phyloP scores from a whole-genome alignment of 2,888 invertebrate species.

The Coremacera marginata region DNA sequence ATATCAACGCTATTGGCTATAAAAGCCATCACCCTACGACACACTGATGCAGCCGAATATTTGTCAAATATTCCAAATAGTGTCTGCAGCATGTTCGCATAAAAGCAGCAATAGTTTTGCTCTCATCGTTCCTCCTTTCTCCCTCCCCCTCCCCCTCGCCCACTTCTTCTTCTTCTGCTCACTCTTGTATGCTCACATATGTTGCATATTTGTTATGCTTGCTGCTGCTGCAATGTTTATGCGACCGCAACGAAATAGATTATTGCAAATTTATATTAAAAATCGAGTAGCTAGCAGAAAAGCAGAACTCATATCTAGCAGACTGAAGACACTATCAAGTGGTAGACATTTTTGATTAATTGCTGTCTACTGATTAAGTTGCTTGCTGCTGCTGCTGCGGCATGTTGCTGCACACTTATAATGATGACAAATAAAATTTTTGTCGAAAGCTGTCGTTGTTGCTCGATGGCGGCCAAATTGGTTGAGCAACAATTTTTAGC shows the following conservation, averaged over 20 bases:
- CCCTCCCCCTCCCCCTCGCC: too few species aligned
- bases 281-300: background rate
- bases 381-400: conserved; percentile 8
- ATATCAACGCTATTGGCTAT: background rate
- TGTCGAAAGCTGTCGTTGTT: conserved; percentile 14
- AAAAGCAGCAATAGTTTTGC: background rate
- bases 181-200: conserved; percentile 49
- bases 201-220: conserved; percentile 53
- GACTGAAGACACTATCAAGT: background rate
- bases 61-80: conserved; percentile 54
- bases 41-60: conserved; percentile 14
- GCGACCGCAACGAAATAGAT: conserved; percentile 47
- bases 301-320: background rate
- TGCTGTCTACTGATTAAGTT: conserved; percentile 27
- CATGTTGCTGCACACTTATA: background rate
- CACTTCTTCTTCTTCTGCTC: background rate
- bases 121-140: background rate
- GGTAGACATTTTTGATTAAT: conserved; percentile 37
- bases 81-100: conserved; percentile 43
- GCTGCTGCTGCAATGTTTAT: conserved; percentile 37
- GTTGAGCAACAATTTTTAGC: conserved; percentile 39
- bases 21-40: too few species aligned
- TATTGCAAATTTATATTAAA: conserved; percentile 49
- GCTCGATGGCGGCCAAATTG: conserved; percentile 4
- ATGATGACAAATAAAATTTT: conserved; percentile 35